These are phyloP conservation scores for Zootermopsis nevadensis DNA, from an alignment of 2,888 invertebrate genomes.

Conservation along the genomic window DNA sequence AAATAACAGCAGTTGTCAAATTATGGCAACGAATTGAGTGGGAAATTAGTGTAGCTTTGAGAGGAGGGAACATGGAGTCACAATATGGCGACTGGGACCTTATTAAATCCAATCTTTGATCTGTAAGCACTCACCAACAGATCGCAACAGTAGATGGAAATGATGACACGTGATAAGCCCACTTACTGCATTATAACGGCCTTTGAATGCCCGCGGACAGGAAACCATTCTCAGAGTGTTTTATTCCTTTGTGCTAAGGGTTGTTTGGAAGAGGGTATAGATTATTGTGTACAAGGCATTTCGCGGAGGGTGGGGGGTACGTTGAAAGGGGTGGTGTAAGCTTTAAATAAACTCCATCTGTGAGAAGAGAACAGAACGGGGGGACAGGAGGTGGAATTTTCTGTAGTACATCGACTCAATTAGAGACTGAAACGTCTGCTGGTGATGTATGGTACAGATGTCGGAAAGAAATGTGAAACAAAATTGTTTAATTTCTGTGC, in stretches of 20 bases:
- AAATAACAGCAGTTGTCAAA: too few relatives aligned
- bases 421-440: slow-evolving; percentile 45
- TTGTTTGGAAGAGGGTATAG: slow-evolving; percentile 48
- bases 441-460: slow-evolving; percentile 22
- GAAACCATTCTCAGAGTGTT: slow-evolving; percentile 40
- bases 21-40: too few relatives aligned
- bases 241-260: slow-evolving; percentile 44
- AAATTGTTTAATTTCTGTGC: neutral
- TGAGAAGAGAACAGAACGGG: slow-evolving; percentile 28
- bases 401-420: slow-evolving; percentile 50
- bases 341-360: slow-evolving; percentile 50
- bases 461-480: neutral
- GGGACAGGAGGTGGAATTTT: slow-evolving; percentile 31
- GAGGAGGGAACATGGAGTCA: too few relatives aligned
- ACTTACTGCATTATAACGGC: slow-evolving; percentile 35
- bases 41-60: too few relatives aligned
- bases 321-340: slow-evolving; percentile 47
- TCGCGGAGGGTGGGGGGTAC: slow-evolving; percentile 5
- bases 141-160: slow-evolving; percentile 25
- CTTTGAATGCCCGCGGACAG: too few relatives aligned
- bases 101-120: too few relatives aligned
- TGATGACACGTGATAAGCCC: slow-evolving; percentile 42
- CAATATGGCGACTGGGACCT: too few relatives aligned
- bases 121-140: neutral
- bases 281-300: neutral